These are phyloP conservation scores for Rhynchopsitta pachyrhyncha DNA, from an alignment of 2,113 vertebrate species.

Conservation along the genomic window DNA sequence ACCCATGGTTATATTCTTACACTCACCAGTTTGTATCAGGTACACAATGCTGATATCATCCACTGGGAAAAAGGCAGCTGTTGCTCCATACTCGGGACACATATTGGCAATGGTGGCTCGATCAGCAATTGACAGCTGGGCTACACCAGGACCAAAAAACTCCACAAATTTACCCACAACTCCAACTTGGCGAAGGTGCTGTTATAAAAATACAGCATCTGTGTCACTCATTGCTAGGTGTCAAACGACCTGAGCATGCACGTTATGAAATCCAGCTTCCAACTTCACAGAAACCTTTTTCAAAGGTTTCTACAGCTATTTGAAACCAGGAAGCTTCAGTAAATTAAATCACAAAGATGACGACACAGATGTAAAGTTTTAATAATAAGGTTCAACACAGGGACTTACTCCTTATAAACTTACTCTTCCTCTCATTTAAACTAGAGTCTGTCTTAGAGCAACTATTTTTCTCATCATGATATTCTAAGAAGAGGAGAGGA, in stretches of 20 bases:
- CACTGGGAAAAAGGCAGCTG: conserved; percentile 94
- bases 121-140: conserved; percentile 94
- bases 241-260: background rate
- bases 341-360: background rate
- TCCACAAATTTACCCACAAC: conserved; percentile 98
- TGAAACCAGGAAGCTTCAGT: background rate
- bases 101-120: conserved; percentile 97
- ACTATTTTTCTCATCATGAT: background rate
- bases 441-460: background rate
- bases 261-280: background rate
- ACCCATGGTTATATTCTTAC: background rate
- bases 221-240: background rate
- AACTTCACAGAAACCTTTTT: background rate
- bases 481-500: background rate
- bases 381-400: background rate
- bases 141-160: conserved; percentile 93
- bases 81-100: conserved; percentile 97
- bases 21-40: conserved; percentile 90
- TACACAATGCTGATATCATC: conserved; percentile 90
- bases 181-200: conserved; percentile 96
- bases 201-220: background rate
- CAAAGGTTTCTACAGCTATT: background rate
- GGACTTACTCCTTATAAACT: background rate
- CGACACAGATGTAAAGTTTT: background rate
- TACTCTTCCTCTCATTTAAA: background rate